phyloP scores from a whole-genome alignment of 1,140 invertebrate genomes.

The Mya arenaria region DNA sequence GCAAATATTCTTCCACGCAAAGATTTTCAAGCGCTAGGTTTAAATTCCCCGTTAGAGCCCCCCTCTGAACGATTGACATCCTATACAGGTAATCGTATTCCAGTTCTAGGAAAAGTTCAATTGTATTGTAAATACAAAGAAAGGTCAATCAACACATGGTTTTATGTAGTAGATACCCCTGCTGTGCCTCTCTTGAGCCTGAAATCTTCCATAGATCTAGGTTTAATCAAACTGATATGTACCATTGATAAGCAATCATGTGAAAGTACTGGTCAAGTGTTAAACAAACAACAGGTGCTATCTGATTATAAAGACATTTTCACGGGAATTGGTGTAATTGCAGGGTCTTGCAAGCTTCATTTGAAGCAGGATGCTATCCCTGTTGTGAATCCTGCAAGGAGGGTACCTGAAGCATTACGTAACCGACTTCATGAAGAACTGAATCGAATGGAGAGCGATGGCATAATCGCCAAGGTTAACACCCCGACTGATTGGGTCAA shows the following conservation, averaged over 20 bases:
- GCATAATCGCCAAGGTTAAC: slow-evolving; percentile 47
- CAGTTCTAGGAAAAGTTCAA: slow-evolving; percentile 25
- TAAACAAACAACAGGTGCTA: background rate
- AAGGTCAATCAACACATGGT: background rate
- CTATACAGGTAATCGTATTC: slow-evolving; percentile 27
- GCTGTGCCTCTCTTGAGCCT: background rate
- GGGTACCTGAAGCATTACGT: slow-evolving; percentile 44
- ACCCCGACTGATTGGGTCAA: slow-evolving; percentile 63
- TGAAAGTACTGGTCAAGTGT: background rate
- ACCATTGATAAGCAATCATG: background rate
- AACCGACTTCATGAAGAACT: slow-evolving; percentile 58
- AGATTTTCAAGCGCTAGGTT: background rate
- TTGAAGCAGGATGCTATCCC: slow-evolving; percentile 37
- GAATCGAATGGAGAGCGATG: slow-evolving; percentile 37
- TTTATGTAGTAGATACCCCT: background rate
- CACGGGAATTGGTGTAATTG: slow-evolving; percentile 40
- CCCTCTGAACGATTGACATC: background rate
- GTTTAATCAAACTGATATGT: background rate
- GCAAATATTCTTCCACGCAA: slow-evolving; percentile 35
- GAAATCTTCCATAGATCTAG: slow-evolving; percentile 10
- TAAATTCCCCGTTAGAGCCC: slow-evolving; percentile 3
- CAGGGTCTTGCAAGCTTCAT: slow-evolving; percentile 43
- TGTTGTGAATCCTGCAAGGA: slow-evolving; percentile 44
- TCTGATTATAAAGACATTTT: slow-evolving; percentile 51
- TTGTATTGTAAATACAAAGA: background rate